Conservation (phyloP, 2,888 invertebrate genomes). For the Archips xylosteana region DNA sequence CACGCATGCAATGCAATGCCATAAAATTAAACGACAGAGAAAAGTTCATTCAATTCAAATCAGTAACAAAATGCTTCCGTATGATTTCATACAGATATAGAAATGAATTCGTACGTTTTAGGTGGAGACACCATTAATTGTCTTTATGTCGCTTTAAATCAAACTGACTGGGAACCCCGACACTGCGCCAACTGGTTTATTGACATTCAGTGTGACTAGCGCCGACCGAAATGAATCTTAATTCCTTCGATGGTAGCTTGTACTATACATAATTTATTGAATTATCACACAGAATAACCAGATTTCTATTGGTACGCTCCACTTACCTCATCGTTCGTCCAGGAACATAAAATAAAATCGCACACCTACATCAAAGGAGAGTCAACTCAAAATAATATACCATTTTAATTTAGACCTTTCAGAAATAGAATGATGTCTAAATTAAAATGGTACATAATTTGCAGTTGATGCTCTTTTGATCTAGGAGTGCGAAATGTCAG, state of each 20-base stretch:
- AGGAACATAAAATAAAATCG: background rate
- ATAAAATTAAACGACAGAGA: conserved; percentile 11
- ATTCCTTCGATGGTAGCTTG: conserved; percentile 52
- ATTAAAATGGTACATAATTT: too few species aligned
- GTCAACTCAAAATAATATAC: too few species aligned
- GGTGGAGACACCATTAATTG: conserved; percentile 57
- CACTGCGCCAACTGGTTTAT: conserved; percentile 60
- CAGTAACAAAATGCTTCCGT: conserved; percentile 48
- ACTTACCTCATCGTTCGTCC: background rate
- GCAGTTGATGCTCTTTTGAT: too few species aligned
- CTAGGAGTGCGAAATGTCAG: too few species aligned
- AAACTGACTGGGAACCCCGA: conserved; percentile 51
- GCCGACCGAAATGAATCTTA: conserved; percentile 66
- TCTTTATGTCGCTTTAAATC: conserved; percentile 60
- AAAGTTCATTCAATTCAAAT: conserved; percentile 50
- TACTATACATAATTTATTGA: conserved; percentile 6
- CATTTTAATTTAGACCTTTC: too few species aligned
- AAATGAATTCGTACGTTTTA: conserved; percentile 47
- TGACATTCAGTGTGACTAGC: conserved; percentile 63
- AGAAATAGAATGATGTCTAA: too few species aligned
- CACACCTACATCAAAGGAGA: too few species aligned
- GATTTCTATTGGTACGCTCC: conserved; percentile 2
- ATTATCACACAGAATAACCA: background rate
- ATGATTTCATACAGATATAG: conserved; percentile 18
- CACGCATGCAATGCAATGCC: background rate